Evolutionary conservation across 2,797 vertebrate species (phyloP), one percentile per base, ranked within the genome.

Genomic region (Distichodus sexfasciatus): DNA sequence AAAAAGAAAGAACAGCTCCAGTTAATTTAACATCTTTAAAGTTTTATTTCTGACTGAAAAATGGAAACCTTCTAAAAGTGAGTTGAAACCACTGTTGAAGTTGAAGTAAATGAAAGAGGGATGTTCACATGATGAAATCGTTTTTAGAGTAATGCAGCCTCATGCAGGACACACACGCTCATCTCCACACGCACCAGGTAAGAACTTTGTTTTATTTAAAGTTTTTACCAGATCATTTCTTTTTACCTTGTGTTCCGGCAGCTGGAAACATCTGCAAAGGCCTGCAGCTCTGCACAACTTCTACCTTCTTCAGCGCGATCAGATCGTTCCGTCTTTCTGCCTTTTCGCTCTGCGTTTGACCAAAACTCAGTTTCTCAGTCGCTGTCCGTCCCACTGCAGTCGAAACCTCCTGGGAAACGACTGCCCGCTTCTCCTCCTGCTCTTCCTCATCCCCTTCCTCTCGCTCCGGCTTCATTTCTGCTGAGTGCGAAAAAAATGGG

Each of bases 241-340:
- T 5, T 14, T 28, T 14, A 50, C 9, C 8, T 17, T 1, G 12
- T 24, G 14, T 10, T 26, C 6, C 14, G 19, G 63, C 60, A 79
- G 80, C 80, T 77, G 84, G 58, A 70, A 75, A 1, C 81, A 85
- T 57, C 21, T 86, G 69, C 0, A 76, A 76, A 0, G 90, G 84
- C 77, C 89, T 87, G 7, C 87, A 74, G 33, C 84, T 87, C 33
- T 88, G 90, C 67, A 83, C 72, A 0, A 85, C 87, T 78, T 79
- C 84, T 76, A 90, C 87, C 19, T 87, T 83, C 81, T 87, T 93
- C 77, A 83, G 74, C 7, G 86, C 93, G 59, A 71, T 75, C 90
- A 72, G 80, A 75, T 15, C 35, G 11, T 79, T 50, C 48, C 66
- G 80, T 76, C 46, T 48, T 71, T 87, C 84, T 63, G 71, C 46